These are phyloP conservation scores for Crenuchus spilurus DNA, from an alignment of 2,797 vertebrate species.

Conservation along the genomic window DNA sequence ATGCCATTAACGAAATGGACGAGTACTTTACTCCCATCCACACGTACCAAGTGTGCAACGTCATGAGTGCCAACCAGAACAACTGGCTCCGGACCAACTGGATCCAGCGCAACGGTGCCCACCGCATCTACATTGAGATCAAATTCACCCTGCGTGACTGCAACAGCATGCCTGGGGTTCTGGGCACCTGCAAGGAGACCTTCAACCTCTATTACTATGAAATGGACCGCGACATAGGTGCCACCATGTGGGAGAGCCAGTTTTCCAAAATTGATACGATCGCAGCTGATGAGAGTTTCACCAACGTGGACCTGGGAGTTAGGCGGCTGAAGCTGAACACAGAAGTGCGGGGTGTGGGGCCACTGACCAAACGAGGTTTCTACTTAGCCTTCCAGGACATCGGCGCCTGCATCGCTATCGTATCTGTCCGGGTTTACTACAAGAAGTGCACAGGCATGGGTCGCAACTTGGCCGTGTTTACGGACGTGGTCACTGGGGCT, in stretches of 20 bases:
- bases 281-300: constrained; percentile 96
- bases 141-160: constrained; percentile 95
- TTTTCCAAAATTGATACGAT: constrained; percentile 97
- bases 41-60: constrained; percentile 97
- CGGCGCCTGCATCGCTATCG: constrained; percentile 92
- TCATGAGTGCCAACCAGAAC: constrained; percentile 97
- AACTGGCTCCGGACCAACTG: constrained; percentile 95
- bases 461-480: constrained; percentile 92
- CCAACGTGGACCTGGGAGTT: constrained; percentile 90
- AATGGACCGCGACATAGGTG: constrained; percentile 87
- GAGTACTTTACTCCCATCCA: constrained; percentile 96
- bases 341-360: constrained; percentile 90
- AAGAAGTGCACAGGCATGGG: constrained; percentile 91
- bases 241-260: constrained; percentile 87
- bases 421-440: constrained; percentile 92
- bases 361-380: constrained; percentile 87
- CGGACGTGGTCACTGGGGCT: constrained; percentile 91
- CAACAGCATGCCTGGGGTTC: constrained; percentile 95
- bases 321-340: constrained; percentile 94
- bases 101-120: constrained; percentile 88
- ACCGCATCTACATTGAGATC: constrained; percentile 92
- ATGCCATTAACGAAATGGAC: constrained; percentile 98
- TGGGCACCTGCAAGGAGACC: constrained; percentile 97
- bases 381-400: constrained; percentile 98
- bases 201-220: constrained; percentile 97